phyloP scores from a whole-genome alignment of 2,888 invertebrate genomes.

The Rotaria macrura region DNA sequence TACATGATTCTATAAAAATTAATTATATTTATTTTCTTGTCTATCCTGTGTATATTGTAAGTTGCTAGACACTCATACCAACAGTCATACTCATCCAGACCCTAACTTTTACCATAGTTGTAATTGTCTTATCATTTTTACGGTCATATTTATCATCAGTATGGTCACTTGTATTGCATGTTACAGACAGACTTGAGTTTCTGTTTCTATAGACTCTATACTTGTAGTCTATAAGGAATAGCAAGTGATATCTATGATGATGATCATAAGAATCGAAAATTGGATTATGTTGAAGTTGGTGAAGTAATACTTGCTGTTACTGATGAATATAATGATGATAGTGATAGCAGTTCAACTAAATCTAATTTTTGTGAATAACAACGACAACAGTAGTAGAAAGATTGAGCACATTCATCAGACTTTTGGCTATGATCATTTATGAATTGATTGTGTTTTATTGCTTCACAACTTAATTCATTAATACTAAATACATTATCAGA shows the following conservation, averaged over 20 bases:
- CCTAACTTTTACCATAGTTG: too few species aligned
- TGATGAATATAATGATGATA: conserved; percentile 5
- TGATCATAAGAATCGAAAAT: background rate
- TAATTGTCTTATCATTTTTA: too few species aligned
- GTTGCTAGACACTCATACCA: too few species aligned
- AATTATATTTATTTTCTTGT: too few species aligned
- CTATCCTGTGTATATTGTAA: too few species aligned
- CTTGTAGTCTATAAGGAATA: too few species aligned
- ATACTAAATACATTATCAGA: background rate
- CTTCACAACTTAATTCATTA: background rate
- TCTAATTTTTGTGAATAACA: background rate
- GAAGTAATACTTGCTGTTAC: background rate
- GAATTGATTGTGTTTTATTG: background rate
- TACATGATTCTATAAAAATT: too few species aligned
- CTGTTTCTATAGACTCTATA: too few species aligned
- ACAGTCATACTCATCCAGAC: too few species aligned
- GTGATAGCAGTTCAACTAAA: background rate
- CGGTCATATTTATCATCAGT: too few species aligned
- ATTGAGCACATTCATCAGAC: background rate
- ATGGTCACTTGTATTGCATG: too few species aligned
- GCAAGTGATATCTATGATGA: background rate
- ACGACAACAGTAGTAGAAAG: background rate
- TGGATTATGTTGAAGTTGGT: background rate
- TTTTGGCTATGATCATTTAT: background rate
- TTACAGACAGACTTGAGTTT: too few species aligned